Evolutionary conservation across 1,140 invertebrate genomes (phyloP), one percentile per base, ranked within the genome.

Genomic region (Drosophila ficusphila): DNA sequence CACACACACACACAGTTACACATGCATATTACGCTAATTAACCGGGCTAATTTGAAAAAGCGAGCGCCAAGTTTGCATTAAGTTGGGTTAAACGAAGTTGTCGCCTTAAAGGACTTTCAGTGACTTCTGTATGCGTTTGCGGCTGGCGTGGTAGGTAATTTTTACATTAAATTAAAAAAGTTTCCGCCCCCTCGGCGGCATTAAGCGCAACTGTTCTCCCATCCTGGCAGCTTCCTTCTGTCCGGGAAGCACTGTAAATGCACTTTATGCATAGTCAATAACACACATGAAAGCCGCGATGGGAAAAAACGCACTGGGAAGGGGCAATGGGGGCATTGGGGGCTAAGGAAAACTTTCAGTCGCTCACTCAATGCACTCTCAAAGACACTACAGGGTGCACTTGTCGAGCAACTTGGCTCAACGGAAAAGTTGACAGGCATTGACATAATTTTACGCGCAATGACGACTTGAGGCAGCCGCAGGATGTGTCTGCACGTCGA

Each of bases 361-460:
- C 57, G 47, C 64, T 76, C 81, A 61, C 81, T 88, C 76, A 86
- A 85, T 76, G 81, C 76, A 69, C 77, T 73, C 81, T 86, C 76
- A 76, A 81, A 75, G 57, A 62, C 81, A 86, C 82, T 88, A 64
- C 65, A 53, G 53, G 75, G 57, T 39, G 64, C 79, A 83, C 75
- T 85, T 75, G 70, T 54, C 31, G 36, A 53, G 52, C 52, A 62
- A 64, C 54, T 69, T 64, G 39, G 69, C 56, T 72, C 54, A 51
- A 46, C 68, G 85, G 79, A 86, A 81, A 88, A 85, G 81, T 86
- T 86, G 81, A 86, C 81, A 86, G 73, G 81, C 81, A 85, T 81
- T 86, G 81, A 86, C 81, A 86, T 86, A 86, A 86, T 86, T 86
- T 86, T 86, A 86, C 81, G 83, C 82, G 81, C 81, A 73, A 86